These are phyloP conservation scores for Drosophila fuyamai DNA, from an alignment of 1,140 invertebrate genomes.

Conservation along the genomic window DNA sequence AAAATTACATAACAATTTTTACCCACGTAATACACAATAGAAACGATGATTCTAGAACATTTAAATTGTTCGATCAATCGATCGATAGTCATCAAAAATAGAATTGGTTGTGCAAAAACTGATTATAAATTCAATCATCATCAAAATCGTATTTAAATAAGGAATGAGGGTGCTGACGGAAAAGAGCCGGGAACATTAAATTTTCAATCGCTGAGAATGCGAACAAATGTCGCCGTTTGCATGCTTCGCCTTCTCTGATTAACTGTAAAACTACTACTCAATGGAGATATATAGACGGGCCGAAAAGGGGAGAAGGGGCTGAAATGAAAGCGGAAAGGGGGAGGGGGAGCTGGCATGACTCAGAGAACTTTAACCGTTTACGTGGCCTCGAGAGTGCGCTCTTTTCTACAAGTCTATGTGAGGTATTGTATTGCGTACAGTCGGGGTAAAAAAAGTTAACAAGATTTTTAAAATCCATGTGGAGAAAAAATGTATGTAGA, in stretches of 20 bases:
- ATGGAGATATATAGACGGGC: not conserved
- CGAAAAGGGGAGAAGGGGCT: too few species aligned
- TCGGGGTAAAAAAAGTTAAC: not conserved
- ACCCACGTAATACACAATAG: not conserved
- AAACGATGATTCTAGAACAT: not conserved
- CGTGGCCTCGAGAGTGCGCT: constrained; percentile 9
- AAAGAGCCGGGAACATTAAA: constrained; percentile 3
- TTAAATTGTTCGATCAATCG: not conserved
- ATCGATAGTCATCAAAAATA: constrained; percentile 22
- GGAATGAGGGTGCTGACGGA: not conserved
- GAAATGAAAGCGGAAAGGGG: not conserved
- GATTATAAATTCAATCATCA: constrained; percentile 48
- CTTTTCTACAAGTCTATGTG: constrained; percentile 4
- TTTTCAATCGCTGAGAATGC: constrained; percentile 45
- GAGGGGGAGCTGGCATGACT: not conserved
- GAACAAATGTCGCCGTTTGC: constrained; percentile 42
- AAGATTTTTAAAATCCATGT: not conserved
- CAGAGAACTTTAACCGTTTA: constrained; percentile 8
- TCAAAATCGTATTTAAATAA: constrained; percentile 9
- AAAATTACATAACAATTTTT: not conserved
- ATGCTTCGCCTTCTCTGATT: constrained; percentile 3
- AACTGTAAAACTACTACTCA: constrained; percentile 12
- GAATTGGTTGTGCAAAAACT: constrained; percentile 20
- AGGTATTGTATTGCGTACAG: constrained; percentile 1
- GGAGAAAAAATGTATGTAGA: too few species aligned